These are phyloP conservation scores for Drosophila elegans DNA, from an alignment of 1,140 invertebrate species.

Conservation along the genomic window DNA sequence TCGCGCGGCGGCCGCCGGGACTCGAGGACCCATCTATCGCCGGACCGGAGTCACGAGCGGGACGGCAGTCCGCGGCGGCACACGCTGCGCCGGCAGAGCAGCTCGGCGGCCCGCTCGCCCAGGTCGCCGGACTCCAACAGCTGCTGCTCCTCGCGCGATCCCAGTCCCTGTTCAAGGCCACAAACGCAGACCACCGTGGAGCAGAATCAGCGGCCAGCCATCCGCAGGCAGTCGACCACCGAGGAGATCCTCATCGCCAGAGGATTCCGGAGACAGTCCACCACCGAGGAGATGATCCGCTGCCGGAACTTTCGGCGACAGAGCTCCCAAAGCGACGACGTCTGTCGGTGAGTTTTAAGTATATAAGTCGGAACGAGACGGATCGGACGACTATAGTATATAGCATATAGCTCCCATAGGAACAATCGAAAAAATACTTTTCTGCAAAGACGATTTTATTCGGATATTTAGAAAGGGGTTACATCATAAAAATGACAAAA, in stretches of 20 bases:
- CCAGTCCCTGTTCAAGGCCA: conserved; percentile 89
- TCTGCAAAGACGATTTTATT: too few relatives aligned
- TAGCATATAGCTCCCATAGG: too few relatives aligned
- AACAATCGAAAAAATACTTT: too few relatives aligned
- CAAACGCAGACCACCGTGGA: conserved; percentile 85
- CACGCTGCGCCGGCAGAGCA: conserved; percentile 91
- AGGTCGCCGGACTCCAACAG: conserved; percentile 91
- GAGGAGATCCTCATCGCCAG: conserved; percentile 96
- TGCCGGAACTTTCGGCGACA: conserved; percentile 94
- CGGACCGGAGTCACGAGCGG: conserved; percentile 89
- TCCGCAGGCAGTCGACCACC: conserved; percentile 94
- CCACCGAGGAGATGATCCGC: conserved; percentile 96
- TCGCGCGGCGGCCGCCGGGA: conserved; percentile 89
- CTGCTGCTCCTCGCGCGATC: conserved; percentile 89
- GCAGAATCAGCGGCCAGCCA: conserved; percentile 87
- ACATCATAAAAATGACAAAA: too few relatives aligned
- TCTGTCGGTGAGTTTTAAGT: conserved; percentile 86
- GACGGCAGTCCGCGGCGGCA: conserved; percentile 90
- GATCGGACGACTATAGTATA: too few relatives aligned
- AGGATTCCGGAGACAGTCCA: conserved; percentile 94
- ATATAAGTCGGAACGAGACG: too few relatives aligned
- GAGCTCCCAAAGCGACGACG: conserved; percentile 92
- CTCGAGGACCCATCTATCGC: conserved; percentile 91
- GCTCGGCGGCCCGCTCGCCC: conserved; percentile 88
- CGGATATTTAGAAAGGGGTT: too few relatives aligned